Base-by-base conservation (phyloP, 1,140 invertebrate species). In the Aphidius gifuensis region DNA sequence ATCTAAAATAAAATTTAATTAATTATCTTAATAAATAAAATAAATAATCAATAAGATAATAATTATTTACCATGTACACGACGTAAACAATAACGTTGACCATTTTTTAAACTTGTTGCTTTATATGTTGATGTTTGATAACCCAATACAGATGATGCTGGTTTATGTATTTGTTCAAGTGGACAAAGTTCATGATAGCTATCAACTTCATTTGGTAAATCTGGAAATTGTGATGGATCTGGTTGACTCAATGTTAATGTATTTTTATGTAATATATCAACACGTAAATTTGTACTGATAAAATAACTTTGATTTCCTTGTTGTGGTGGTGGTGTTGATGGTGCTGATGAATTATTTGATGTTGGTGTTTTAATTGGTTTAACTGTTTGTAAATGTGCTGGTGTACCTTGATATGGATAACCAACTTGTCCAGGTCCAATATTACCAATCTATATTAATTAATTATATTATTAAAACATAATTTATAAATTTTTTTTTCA, bases 61-160 rank as follows among this genome's bases (percentile, higher is more conserved):
- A 7, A 53, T 53, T 4, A 38, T 21, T 83, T 86, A 83, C 91
- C 91, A 80, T 97, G 95, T 68, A 98, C 87, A 71, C 96, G 87
- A 65, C 93, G 86, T 61, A 98, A 80, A 70, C 93, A 96, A 77
- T 91, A 94, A 61, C 89, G 85, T 8, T 90, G 83, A 11, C 94
- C 94, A 68, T 87, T 95, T 81, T 93, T 93, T 4, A 90, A 87
- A 82, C 94, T 91, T 48, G 91, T 90, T 57, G 92, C 96, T 82
- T 96, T 94, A 80, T 94, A 98, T 50, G 92, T 92, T n/a, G 91
- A 91, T 49, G 90, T 90, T 67, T 89, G 87, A 74, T 91, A 92
- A 21, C 89, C 87, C 77, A 92, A 73, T 74, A 88, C 73, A 66
- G 87, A 76, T 75, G 92, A 85, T 32, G 74, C 71, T 45, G 78